These are phyloP conservation scores for Ceratitis capitata DNA, from an alignment of 1,140 invertebrate species.

Conservation along the genomic window DNA sequence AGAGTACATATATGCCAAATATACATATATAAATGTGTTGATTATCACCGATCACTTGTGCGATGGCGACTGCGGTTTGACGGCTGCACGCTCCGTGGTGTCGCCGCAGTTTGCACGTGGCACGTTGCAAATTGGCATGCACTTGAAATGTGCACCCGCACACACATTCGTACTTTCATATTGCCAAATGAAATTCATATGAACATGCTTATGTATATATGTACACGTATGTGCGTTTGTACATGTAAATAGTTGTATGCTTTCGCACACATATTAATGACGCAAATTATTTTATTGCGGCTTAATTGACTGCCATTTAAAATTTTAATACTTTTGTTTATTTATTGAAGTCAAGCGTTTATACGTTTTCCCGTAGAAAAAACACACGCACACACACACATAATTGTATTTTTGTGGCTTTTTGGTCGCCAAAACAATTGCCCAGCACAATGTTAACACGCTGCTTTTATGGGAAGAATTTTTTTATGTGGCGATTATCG, in stretches of 20 bases:
- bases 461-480: neutral
- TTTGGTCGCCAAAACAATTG: constrained; percentile 2
- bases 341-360: constrained; percentile 8
- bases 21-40: no score
- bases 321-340: constrained; percentile 29
- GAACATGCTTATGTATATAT: neutral
- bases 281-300: constrained; percentile 34
- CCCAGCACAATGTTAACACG: neutral
- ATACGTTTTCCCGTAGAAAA: neutral
- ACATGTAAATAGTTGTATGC: neutral
- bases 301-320: constrained; percentile 31
- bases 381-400: neutral
- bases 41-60: neutral
- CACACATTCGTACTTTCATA: neutral
- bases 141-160: neutral
- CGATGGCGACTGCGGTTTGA: constrained; percentile 17
- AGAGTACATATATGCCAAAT: no score
- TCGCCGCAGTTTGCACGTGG: constrained; percentile 23
- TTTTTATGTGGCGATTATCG: neutral
- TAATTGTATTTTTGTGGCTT: neutral
- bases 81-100: constrained; percentile 23
- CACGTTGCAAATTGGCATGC: constrained; percentile 11
- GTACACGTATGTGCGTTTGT: neutral
- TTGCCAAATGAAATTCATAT: neutral
- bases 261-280: neutral